Evolutionary conservation across 2,113 vertebrate genomes (phyloP).

Genomic region (Crotophaga sulcirostris): DNA sequence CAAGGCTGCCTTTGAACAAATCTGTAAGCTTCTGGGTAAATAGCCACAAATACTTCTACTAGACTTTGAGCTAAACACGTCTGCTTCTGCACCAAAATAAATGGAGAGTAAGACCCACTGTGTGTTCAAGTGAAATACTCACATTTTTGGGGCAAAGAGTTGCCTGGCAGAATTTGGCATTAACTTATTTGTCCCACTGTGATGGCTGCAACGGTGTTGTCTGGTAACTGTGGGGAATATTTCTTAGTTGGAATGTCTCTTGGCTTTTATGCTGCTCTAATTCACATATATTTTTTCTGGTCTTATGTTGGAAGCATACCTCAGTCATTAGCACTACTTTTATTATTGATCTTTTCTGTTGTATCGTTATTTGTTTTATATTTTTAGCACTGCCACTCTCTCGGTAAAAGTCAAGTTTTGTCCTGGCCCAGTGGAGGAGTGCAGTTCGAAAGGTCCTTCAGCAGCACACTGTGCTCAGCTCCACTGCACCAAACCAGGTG

Average conservation of each 20-base stretch:
- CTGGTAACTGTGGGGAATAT: not conserved
- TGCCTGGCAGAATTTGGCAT: not conserved
- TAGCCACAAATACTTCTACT: not conserved
- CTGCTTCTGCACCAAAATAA: not conserved
- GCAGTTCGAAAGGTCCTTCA: not conserved
- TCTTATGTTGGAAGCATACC: not conserved
- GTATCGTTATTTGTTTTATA: not conserved
- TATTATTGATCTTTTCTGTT: not conserved
- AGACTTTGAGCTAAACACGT: not conserved
- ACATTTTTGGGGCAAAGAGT: not conserved
- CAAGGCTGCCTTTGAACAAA: not conserved
- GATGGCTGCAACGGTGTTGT: not conserved
- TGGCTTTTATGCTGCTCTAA: not conserved
- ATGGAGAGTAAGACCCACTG: not conserved
- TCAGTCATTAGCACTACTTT: not conserved
- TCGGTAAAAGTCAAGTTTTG: not conserved
- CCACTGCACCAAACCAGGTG: fast-evolving
- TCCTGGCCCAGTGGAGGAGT: not conserved
- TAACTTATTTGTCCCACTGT: not conserved
- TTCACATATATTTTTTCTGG: not conserved
- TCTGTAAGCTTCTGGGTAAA: not conserved
- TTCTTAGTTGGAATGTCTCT: not conserved
- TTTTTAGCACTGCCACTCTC: not conserved
- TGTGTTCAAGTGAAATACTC: not conserved
- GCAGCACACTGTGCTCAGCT: not conserved